Conservation (phyloP, 1,140 invertebrate species). For the Archivesica marissinica region DNA sequence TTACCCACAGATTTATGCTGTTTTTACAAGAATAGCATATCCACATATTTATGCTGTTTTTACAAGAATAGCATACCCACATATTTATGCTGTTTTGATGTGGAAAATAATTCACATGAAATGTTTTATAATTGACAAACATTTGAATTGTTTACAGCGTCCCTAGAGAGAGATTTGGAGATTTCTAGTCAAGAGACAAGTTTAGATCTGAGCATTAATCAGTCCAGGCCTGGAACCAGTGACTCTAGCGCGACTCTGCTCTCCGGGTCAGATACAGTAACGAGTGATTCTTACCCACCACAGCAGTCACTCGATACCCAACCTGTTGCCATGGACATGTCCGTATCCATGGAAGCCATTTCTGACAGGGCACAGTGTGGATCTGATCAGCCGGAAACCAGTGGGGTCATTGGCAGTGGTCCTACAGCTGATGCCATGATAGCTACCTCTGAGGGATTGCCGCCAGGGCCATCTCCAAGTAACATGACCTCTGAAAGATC, state of each 20-base stretch:
- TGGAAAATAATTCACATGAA: too few species aligned
- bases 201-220: constrained; percentile 11
- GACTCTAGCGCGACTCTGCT: too few species aligned
- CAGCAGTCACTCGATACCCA: neutral
- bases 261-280: neutral
- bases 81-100: too few species aligned
- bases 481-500: too few species aligned
- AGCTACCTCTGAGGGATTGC: neutral
- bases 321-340: constrained; percentile 40
- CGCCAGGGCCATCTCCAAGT: constrained; percentile 13
- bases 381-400: neutral
- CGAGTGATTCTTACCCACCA: neutral
- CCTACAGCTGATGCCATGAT: neutral
- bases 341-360: neutral
- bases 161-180: neutral
- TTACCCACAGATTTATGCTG: too few species aligned
- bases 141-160: constrained; percentile 1
- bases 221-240: neutral
- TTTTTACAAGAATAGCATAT: too few species aligned
- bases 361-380: neutral
- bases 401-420: neutral
- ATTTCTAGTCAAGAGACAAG: constrained; percentile 17
- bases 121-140: too few species aligned
- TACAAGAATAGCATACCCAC: too few species aligned
- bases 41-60: too few species aligned